phyloP scores from a whole-genome alignment of 2,888 invertebrate genomes.

The Ophioninae sp. region DNA sequence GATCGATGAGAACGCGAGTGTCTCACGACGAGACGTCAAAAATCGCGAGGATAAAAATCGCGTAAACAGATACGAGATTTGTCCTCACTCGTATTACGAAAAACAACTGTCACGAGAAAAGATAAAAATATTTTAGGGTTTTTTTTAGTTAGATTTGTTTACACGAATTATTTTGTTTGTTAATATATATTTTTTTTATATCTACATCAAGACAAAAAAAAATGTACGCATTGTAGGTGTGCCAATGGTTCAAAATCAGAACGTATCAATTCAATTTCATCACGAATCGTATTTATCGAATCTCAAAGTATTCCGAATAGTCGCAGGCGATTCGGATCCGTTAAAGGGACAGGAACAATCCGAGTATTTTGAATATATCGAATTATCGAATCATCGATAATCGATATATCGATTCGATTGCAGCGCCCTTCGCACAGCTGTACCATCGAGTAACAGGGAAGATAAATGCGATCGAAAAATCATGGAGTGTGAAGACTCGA shows the following conservation, averaged over 20 bases:
- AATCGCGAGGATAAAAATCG: too few relatives aligned
- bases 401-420: neutral
- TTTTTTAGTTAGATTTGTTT: neutral
- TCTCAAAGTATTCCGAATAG: neutral
- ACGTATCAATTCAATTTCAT: neutral
- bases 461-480: neutral
- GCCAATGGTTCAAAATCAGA: neutral
- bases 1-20: too few relatives aligned
- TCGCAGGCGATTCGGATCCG: neutral
- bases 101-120: too few relatives aligned
- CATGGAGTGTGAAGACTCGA: neutral
- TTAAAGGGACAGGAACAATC: neutral
- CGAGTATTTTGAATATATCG: neutral
- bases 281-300: neutral
- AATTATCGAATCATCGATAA: constrained; percentile 3
- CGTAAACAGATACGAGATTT: too few relatives aligned
- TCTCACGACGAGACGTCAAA: too few relatives aligned
- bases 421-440: neutral
- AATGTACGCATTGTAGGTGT: neutral
- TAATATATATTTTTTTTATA: neutral
- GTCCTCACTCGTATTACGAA: neutral
- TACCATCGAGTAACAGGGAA: neutral
- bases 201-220: neutral
- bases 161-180: neutral
- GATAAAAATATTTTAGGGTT: neutral